Evolutionary conservation across 2,888 invertebrate genomes (phyloP).

Genomic region (Resseliella maxima): DNA sequence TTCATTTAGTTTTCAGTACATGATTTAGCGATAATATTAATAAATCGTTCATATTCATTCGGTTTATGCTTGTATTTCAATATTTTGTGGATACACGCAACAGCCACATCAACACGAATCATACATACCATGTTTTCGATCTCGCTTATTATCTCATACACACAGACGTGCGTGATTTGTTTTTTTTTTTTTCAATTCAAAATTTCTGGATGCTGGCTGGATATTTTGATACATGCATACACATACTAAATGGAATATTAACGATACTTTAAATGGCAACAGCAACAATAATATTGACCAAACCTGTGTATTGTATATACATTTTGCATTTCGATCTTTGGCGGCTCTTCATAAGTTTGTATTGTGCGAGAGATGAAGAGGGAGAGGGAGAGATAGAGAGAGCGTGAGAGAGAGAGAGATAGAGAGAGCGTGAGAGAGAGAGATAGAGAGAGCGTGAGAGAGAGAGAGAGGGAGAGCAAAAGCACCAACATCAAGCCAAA

Average conservation of each 20-base stretch:
- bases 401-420: too few species aligned
- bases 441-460: too few species aligned
- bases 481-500: neutral
- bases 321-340: neutral
- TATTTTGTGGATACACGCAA: neutral
- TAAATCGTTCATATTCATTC: neutral
- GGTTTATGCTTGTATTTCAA: neutral
- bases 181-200: too few species aligned
- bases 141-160: neutral
- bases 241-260: neutral
- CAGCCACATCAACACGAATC: neutral
- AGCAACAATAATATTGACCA: neutral
- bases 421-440: too few species aligned
- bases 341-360: too few species aligned
- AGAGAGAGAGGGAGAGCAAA: too few species aligned
- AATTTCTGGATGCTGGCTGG: neutral
- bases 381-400: too few species aligned
- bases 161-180: too few species aligned
- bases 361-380: too few species aligned
- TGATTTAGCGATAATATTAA: conserved; percentile 31
- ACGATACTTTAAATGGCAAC: neutral
- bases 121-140: neutral
- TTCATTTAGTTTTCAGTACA: neutral
- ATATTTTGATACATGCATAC: neutral
- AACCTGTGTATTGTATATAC: neutral